Conservation (phyloP, 2,797 vertebrate genomes). For the Periparus ater region DNA sequence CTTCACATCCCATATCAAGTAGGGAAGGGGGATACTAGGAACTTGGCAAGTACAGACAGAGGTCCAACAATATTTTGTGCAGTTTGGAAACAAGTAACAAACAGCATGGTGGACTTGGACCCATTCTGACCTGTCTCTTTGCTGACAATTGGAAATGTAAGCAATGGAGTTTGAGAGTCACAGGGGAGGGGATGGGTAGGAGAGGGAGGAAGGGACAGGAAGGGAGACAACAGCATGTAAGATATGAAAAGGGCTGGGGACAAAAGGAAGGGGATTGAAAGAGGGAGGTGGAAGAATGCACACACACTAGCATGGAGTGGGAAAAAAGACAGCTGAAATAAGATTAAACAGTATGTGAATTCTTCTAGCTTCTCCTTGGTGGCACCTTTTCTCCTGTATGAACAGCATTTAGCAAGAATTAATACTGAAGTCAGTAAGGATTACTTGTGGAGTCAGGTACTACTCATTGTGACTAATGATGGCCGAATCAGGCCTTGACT, state of each 20-base stretch:
- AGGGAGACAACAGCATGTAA: not conserved
- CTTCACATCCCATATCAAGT: not conserved
- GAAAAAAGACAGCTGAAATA: not conserved
- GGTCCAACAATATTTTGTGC: not conserved
- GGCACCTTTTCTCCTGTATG: not conserved
- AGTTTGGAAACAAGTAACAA: not conserved
- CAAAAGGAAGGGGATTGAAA: not conserved
- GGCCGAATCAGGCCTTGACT: not conserved
- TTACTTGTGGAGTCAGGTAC: slow-evolving; percentile 10
- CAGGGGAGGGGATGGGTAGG: not conserved
- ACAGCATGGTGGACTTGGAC: not conserved
- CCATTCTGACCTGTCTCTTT: not conserved
- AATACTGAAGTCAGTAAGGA: slow-evolving; percentile 24
- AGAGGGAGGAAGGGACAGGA: not conserved
- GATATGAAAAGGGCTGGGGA: not conserved
- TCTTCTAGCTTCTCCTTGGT: not conserved
- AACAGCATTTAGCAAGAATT: slow-evolving; percentile 40
- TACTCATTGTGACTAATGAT: not conserved
- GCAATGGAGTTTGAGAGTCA: not conserved
- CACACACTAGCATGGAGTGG: not conserved
- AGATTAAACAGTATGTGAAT: not conserved
- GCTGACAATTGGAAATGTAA: not conserved
- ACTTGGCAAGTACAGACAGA: not conserved
- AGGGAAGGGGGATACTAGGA: not conserved
- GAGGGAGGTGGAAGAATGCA: not conserved